These are phyloP conservation scores for Argyresthia albistria DNA, from an alignment of 2,888 invertebrate species.

Conservation along the genomic window DNA sequence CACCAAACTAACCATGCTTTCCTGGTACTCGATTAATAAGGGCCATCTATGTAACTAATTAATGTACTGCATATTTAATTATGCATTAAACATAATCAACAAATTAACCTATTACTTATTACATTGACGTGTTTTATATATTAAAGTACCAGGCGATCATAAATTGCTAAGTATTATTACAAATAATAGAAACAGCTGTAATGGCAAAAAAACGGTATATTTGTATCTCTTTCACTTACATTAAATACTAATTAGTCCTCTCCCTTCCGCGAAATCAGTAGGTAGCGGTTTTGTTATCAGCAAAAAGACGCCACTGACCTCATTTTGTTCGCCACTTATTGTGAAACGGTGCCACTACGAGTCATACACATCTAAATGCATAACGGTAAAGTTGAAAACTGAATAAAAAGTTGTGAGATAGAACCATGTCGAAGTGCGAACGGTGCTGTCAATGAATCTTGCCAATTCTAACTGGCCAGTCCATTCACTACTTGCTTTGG, in stretches of 20 bases:
- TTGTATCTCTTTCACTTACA: conserved; percentile 21
- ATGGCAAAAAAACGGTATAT: conserved; percentile 5
- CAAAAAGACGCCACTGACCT: conserved; percentile 65
- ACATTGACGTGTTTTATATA: too few species aligned
- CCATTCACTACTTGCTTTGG: neutral
- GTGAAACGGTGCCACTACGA: neutral
- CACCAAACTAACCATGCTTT: too few species aligned
- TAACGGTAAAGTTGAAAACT: neutral
- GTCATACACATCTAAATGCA: neutral
- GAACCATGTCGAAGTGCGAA: conserved; percentile 5
- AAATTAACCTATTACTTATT: too few species aligned
- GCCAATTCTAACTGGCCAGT: conserved; percentile 2
- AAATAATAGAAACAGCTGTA: too few species aligned
- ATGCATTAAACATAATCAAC: too few species aligned
- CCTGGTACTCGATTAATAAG: too few species aligned
- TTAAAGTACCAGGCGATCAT: neutral
- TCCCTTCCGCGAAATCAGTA: conserved; percentile 44
- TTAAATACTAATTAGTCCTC: conserved; percentile 19
- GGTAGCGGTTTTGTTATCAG: conserved; percentile 25
- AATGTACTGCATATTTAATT: too few species aligned
- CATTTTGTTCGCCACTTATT: conserved; percentile 25
- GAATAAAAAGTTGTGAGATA: neutral
- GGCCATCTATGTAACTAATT: too few species aligned
- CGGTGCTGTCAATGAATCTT: conserved; percentile 9
- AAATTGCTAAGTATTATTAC: neutral